Conservation (phyloP, 1,140 invertebrate species). For the Dendrolimus punctatus region DNA sequence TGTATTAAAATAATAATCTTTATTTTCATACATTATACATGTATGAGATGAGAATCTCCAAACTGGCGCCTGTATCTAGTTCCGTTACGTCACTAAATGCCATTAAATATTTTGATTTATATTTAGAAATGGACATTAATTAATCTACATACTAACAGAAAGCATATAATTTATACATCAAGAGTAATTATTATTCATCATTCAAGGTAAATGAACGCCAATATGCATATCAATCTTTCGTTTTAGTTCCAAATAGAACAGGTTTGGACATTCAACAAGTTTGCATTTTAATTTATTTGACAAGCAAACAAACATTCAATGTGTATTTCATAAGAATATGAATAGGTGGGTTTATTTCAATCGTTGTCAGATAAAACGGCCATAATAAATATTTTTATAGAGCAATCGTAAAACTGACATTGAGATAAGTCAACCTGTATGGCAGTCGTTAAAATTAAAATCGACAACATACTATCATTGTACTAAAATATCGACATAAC, state of each 20-base stretch:
- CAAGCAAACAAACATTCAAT: constrained; percentile 37
- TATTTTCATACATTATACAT: too few relatives aligned
- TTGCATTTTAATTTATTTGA: constrained; percentile 37
- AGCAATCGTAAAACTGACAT: constrained; percentile 45
- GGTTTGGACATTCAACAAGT: constrained; percentile 32
- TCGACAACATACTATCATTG: constrained; percentile 51
- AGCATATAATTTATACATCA: constrained; percentile 47
- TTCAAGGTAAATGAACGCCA: constrained; percentile 55
- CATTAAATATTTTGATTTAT: constrained; percentile 39
- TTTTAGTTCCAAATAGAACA: constrained; percentile 49
- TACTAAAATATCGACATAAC: constrained; percentile 40
- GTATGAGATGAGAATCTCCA: not conserved
- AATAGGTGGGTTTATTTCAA: constrained; percentile 45
- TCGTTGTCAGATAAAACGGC: constrained; percentile 50
- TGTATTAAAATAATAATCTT: too few relatives aligned
- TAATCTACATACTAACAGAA: constrained; percentile 45
- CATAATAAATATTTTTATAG: constrained; percentile 56
- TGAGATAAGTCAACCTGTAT: constrained; percentile 24
- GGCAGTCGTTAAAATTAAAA: constrained; percentile 50
- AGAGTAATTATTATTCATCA: constrained; percentile 57
- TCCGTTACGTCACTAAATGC: not conserved
- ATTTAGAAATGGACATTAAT: constrained; percentile 38
- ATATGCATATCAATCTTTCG: constrained; percentile 57
- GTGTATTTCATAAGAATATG: constrained; percentile 54
- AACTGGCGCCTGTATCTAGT: too few relatives aligned